Conservation (phyloP, 2,797 vertebrate genomes). For the Pangasius larnaudii region DNA sequence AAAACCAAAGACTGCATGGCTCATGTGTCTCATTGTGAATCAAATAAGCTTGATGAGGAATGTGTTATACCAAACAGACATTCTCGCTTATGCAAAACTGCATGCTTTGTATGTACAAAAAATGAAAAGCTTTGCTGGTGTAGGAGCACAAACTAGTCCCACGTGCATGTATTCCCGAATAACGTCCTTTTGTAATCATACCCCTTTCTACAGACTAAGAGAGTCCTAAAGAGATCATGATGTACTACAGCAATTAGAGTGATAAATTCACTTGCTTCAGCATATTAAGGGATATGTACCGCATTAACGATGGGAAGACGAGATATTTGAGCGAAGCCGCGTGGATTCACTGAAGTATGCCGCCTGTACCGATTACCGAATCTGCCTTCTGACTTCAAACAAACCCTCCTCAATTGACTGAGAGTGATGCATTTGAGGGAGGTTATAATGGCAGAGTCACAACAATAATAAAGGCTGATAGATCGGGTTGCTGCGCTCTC, state of each 20-base stretch:
- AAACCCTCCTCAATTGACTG: conserved; percentile 41
- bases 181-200: neutral
- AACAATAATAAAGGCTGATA: conserved; percentile 72
- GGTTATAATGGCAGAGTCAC: conserved; percentile 64
- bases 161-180: neutral
- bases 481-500: conserved; percentile 71
- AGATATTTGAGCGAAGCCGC: conserved; percentile 18
- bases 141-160: neutral
- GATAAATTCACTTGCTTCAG: conserved; percentile 39
- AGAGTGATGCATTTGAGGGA: conserved; percentile 67
- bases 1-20: neutral
- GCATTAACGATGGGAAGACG: conserved; percentile 34
- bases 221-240: conserved; percentile 16
- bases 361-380: conserved; percentile 32
- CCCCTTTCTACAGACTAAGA: neutral
- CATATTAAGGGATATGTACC: conserved; percentile 23
- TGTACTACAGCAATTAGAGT: conserved; percentile 18
- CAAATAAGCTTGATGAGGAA: neutral
- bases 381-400: conserved; percentile 55
- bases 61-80: neutral
- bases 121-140: neutral
- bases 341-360: conserved; percentile 34
- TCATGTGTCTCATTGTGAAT: neutral
- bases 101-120: neutral
- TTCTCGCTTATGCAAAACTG: neutral